Conservation (phyloP, 2,888 invertebrate species). For the Harmothoe impar region DNA sequence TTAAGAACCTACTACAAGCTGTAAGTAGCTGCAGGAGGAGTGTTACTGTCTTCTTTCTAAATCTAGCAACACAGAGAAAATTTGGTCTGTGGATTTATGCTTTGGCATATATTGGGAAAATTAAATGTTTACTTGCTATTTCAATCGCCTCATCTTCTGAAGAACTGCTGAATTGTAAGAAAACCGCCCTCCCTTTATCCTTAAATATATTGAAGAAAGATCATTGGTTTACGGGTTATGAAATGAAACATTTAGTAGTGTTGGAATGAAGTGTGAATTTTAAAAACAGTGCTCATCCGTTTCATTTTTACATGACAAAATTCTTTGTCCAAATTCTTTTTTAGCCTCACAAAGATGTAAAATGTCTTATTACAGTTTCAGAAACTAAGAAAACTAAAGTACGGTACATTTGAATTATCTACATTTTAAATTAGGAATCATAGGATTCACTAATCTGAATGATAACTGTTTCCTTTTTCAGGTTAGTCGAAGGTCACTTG, state of each 20-base stretch:
- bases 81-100: too few relatives aligned
- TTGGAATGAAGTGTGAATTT: too few relatives aligned
- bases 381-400: too few relatives aligned
- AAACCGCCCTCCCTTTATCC: background rate
- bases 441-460: background rate
- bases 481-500: conserved; percentile 80
- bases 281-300: too few relatives aligned
- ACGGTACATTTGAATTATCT: background rate
- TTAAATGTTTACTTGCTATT: background rate
- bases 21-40: conserved; percentile 73
- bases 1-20: conserved; percentile 80
- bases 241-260: too few relatives aligned
- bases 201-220: too few relatives aligned
- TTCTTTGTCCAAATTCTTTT: too few relatives aligned
- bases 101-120: background rate
- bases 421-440: background rate
- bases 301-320: too few relatives aligned
- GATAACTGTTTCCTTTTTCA: conserved; percentile 71
- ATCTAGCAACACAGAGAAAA: background rate
- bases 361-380: too few relatives aligned
- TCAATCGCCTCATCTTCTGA: background rate
- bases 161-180: background rate
- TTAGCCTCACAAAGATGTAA: too few relatives aligned
- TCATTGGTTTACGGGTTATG: too few relatives aligned
- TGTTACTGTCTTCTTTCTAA: too few relatives aligned